phyloP scores from a whole-genome alignment of 2,888 invertebrate species.

The Margaritifera margaritifera region DNA sequence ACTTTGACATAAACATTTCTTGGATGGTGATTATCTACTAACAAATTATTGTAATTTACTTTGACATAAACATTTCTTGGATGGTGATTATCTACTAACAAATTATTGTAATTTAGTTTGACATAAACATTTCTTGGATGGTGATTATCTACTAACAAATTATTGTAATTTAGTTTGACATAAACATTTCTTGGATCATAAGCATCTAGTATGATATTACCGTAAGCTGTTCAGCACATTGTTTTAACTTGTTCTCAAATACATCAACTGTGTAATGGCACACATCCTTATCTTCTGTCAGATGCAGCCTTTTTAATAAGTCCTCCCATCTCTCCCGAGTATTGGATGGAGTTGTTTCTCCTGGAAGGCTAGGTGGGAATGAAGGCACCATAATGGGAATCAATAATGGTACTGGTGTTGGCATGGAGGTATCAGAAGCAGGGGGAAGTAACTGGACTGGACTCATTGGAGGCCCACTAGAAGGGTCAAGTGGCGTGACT shows the following conservation, averaged over 20 bases:
- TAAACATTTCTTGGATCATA: too few species aligned
- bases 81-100: too few species aligned
- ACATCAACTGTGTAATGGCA: constrained; percentile 29
- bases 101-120: not conserved
- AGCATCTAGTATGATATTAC: constrained; percentile 9
- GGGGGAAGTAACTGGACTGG: constrained; percentile 58
- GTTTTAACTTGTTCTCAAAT: constrained; percentile 23
- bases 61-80: too few species aligned
- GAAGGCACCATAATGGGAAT: constrained; percentile 47
- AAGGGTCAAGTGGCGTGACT: constrained; percentile 13
- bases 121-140: too few species aligned
- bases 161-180: not conserved
- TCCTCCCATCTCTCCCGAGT: constrained; percentile 40
- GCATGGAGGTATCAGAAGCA: constrained; percentile 45
- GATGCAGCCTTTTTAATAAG: constrained; percentile 38
- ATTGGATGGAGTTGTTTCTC: constrained; percentile 18
- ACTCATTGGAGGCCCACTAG: constrained; percentile 16
- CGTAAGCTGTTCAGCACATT: constrained; percentile 31
- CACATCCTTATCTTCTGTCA: constrained; percentile 34
- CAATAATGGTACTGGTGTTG: constrained; percentile 57
- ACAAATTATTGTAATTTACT: not conserved
- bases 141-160: too few species aligned
- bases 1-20: too few species aligned
- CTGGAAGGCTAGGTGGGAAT: constrained; percentile 43
- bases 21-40: too few species aligned